Percentiles rank a stretch among this genome's conserved stretches.
phyloP scores from a whole-genome alignment of 2,888 invertebrate genomes.

The Petrophora chlorosata region DNA sequence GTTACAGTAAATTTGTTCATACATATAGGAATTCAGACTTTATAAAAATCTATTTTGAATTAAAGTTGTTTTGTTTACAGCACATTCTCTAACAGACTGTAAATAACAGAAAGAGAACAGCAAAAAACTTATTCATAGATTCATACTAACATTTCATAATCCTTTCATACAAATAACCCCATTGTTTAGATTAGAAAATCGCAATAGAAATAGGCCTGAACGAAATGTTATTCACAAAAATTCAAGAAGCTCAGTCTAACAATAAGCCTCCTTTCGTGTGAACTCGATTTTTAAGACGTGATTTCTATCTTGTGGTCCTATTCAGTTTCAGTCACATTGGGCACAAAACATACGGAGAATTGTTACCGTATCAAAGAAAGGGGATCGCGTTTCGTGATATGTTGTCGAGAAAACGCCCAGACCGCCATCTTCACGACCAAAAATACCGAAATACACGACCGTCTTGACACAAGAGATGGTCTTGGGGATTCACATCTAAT shows the following conservation, averaged over 20 bases:
- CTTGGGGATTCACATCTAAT: constrained; percentile 34
- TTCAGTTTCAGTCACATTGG: constrained; percentile 18
- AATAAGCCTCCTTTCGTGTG: constrained; percentile 36
- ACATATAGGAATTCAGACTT: too few relatives aligned
- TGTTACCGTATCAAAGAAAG: constrained; percentile 17
- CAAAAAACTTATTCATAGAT: background rate
- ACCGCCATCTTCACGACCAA: constrained; percentile 70
- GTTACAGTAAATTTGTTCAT: constrained; percentile 4
- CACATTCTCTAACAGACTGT: constrained; percentile 2
- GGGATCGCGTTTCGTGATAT: constrained; percentile 21
- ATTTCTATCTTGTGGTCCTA: constrained; percentile 23
- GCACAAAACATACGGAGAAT: constrained; percentile 7
- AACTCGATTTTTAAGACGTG: constrained; percentile 22
- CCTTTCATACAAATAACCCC: constrained; percentile 10
- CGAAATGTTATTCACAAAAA: constrained; percentile 17
- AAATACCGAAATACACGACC: constrained; percentile 65
- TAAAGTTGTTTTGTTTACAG: too few relatives aligned
- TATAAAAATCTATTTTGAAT: too few relatives aligned
- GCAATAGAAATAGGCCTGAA: constrained; percentile 7
- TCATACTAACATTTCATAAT: constrained; percentile 12
- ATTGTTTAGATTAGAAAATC: constrained; percentile 15
- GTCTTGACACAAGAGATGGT: constrained; percentile 53
- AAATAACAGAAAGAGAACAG: background rate
- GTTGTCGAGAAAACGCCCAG: constrained; percentile 56
- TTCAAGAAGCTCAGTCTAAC: constrained; percentile 31